These are phyloP conservation scores for Guaruba guarouba DNA, from an alignment of 2,113 vertebrate species.

Conservation along the genomic window DNA sequence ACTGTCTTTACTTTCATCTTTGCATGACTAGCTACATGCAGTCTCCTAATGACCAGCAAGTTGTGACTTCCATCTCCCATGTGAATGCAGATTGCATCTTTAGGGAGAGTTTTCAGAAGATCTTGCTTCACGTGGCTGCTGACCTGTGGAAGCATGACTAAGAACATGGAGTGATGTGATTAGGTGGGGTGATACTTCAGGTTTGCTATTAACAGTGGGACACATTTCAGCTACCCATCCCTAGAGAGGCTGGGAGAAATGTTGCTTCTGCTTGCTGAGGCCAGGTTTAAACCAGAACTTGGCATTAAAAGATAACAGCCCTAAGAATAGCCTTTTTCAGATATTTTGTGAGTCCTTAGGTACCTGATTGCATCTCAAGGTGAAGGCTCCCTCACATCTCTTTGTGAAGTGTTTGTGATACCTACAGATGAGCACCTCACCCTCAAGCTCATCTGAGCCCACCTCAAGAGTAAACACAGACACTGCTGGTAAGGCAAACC, in stretches of 20 bases:
- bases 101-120: background rate
- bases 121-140: background rate
- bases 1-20: background rate
- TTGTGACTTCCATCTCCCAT: background rate
- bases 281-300: background rate
- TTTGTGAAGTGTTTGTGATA: background rate
- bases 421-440: background rate
- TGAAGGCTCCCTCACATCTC: background rate
- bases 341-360: background rate
- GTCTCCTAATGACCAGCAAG: background rate
- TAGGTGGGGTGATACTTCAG: background rate
- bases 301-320: background rate
- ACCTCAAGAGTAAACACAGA: background rate
- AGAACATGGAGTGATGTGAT: fast-evolving
- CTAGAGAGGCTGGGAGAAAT: background rate
- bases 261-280: background rate
- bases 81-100: background rate
- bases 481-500: background rate
- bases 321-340: background rate
- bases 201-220: background rate
- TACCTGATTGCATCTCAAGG: background rate
- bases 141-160: background rate
- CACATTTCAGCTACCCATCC: background rate
- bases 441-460: background rate
- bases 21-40: background rate